Evolutionary conservation across 1,140 invertebrate genomes (phyloP), one percentile per base, ranked within the genome.

Genomic region (Pentalonia nigronervosa): DNA sequence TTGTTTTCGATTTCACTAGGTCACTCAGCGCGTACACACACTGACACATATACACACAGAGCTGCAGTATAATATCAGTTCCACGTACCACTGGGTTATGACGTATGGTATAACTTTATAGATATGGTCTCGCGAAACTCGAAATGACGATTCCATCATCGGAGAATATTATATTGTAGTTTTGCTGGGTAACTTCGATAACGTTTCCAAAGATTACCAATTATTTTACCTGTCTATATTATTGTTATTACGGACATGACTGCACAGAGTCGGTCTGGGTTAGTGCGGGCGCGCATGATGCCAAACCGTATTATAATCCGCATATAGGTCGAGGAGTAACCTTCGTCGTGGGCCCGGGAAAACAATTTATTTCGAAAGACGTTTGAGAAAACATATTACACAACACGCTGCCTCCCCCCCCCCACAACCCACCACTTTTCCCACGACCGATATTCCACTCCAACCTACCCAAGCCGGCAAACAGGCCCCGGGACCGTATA

Each of bases 361-460:
- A 91, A 91, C 90, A 91, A 91, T 91, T 91, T 91, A 91, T 91
- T 76, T 91, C 67, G 36, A 76, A 81, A 91, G 60, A 91, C 90
- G 90, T 91, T 76, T n/a, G 56, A 76, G 88, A 91, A 91, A 91
- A 91, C 90, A 76, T 91, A 91, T 91, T 91, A 91, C 90, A 36
- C 48, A 41, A 89, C 48, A 23, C 47, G 25, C 83, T 17, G 76
- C 21, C 34, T 23, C 14, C 14, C 88, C 8, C 7, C 8, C 84
- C 84, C 84, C 21, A 7, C n/a, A 17, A 47, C 87, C 30, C 20
- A 21, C 25, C 30, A 45, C 41, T n/a, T 17, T 41, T 8, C 30
- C n/a, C 11, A 14, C 30, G 21, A n/a, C 30, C 30, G 60, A 67
- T 30, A 67, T 30, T n/a, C 60, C 30, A n/a, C 60, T 11, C 25